A percentile compares a stretch with the other conserved stretches of the same genome.
Conservation (phyloP, 2,113 vertebrate species). For the Vulpes ferrilata region DNA sequence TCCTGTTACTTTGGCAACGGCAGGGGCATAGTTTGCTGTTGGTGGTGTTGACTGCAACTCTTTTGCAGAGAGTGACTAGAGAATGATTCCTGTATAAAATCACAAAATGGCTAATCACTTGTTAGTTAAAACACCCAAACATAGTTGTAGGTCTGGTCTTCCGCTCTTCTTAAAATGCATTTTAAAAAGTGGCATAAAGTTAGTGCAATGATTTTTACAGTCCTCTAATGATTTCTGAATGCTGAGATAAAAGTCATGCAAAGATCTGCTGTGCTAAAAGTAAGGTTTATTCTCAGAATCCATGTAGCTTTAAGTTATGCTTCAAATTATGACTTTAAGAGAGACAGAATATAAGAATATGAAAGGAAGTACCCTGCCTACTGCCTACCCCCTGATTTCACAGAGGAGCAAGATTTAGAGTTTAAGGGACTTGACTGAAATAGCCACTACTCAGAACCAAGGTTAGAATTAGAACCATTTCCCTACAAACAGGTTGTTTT, state of each 20-base stretch:
- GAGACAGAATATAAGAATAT: neutral
- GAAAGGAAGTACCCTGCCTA: neutral
- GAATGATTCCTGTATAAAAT: constrained; percentile 1
- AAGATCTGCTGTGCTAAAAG: neutral
- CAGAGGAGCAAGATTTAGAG: neutral
- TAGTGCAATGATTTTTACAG: neutral
- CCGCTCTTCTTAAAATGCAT: neutral
- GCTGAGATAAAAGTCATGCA: neutral
- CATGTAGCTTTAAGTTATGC: neutral
- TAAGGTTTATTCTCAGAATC: constrained; percentile 19
- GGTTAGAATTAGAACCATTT: neutral
- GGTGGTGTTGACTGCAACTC: neutral
- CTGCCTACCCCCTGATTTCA: neutral
- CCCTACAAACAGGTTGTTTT: neutral
- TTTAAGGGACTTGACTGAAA: neutral
- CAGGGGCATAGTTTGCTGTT: fast-evolving
- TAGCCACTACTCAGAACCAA: neutral
- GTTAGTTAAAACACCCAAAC: neutral
- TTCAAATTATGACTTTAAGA: neutral
- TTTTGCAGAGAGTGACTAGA: neutral
- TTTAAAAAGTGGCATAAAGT: neutral
- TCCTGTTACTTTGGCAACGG: no score
- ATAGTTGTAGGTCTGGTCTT: neutral
- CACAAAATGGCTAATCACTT: constrained; percentile 37
- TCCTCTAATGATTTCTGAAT: neutral